Evolutionary conservation across 2,113 vertebrate species (phyloP).

Genomic region (Ptilorrhoa leucosticta): DNA sequence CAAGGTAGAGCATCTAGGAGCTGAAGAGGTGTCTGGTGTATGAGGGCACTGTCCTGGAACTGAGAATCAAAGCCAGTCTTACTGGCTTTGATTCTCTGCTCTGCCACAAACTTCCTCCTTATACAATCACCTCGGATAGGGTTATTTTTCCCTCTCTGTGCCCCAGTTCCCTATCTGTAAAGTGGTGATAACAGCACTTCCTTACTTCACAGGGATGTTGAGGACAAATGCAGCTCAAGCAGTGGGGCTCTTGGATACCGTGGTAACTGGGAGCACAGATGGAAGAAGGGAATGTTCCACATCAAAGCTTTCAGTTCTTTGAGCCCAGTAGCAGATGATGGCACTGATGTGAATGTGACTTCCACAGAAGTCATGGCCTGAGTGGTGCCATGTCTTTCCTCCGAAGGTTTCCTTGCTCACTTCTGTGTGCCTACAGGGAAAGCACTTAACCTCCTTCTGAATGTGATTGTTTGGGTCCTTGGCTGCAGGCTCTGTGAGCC

Average conservation of each 20-base stretch:
- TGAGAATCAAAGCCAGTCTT: background rate
- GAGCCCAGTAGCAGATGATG: background rate
- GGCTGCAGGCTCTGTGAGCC: background rate
- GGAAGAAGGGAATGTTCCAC: background rate
- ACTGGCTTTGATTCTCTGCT: no score
- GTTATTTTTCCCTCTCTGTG: conserved; percentile 36
- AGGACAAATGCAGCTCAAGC: background rate
- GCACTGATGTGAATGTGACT: background rate
- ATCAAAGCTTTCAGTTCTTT: background rate
- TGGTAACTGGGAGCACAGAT: background rate
- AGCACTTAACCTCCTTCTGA: background rate
- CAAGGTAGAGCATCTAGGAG: background rate
- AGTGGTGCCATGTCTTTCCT: background rate
- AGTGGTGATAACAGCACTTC: conserved; percentile 51
- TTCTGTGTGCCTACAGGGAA: background rate
- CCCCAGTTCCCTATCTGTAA: conserved; percentile 54
- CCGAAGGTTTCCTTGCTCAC: background rate
- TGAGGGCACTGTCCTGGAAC: background rate
- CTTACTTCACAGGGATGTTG: conserved; percentile 25
- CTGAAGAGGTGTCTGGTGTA: background rate
- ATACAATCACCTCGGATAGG: background rate
- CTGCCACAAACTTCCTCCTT: conserved; percentile 42
- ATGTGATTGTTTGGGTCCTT: background rate
- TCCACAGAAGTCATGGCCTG: background rate
- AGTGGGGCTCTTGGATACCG: background rate